Evolutionary conservation across 2,113 vertebrate species (phyloP), one percentile per base, ranked within the genome.

Genomic region (Caranx melampygus): DNA sequence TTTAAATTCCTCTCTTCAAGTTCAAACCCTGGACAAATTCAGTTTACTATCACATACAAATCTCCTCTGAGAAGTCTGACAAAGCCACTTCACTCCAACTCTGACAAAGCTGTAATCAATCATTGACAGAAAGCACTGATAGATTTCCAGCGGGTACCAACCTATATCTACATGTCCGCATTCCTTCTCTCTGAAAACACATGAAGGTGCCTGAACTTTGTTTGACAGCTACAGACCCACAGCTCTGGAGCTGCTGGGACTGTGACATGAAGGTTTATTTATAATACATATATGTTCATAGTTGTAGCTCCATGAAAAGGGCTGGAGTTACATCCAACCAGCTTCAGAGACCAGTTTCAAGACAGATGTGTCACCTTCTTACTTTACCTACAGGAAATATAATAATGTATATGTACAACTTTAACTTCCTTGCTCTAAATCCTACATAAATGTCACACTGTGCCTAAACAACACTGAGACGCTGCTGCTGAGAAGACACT

Each of bases 121-220:
- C 7, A 74, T 78, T 75, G 59, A 79, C 70, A 78, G 75, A 34
- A 35, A 64, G 11, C 63, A 57, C 13, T 18, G 47, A 34, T 18
- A 51, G 0, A 34, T 16, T 26, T 34, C 55, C 35, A 34, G 59
- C 18, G 40, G 45, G 20, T 6, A 18, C 7, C 15, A 55, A 7
- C 21, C 6, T 34, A 8, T n/a, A 49, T 49, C 14, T 62, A 74
- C 71, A 75, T 9, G 34, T 35, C 65, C 33, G 54, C 52, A 75
- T 75, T 80, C 82, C 72, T 72, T 26, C 31, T 58, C 13, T 31
- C 0, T 74, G 58, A 64, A 34, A 16, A 57, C 81, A 31, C 45
- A 60, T 5, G 42, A 44, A 15, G 21, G 45, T 20, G 3, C 9
- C 35, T 64, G 70, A 65, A 84, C 82, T 79, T 75, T 75, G 44